Percentiles rank a stretch among this genome's conserved stretches.
phyloP scores from a whole-genome alignment of 2,797 vertebrate genomes.

The Galaxias olidus region DNA sequence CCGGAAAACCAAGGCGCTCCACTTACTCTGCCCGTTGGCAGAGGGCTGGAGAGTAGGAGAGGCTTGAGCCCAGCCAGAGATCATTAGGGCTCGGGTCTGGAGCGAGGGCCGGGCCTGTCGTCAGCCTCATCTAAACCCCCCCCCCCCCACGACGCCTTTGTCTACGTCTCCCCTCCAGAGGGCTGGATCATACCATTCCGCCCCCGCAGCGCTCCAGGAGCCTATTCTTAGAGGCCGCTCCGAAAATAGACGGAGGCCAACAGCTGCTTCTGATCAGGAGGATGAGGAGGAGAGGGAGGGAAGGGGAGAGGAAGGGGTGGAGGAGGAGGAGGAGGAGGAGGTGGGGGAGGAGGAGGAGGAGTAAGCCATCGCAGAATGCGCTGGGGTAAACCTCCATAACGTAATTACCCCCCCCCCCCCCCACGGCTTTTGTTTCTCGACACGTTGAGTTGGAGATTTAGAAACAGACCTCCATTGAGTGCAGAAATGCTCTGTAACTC shows the following conservation, averaged over 20 bases:
- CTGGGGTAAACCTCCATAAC: conserved; percentile 25
- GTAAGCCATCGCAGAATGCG: neutral
- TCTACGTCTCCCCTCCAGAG: neutral
- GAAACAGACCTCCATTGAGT: too few relatives aligned
- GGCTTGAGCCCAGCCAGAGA: conserved; percentile 42
- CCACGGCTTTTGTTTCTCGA: conserved; percentile 12
- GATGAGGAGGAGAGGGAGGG: conserved; percentile 25
- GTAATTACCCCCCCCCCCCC: conserved; percentile 21
- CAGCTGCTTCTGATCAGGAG: conserved; percentile 63
- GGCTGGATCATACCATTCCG: neutral
- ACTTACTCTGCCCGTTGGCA: conserved; percentile 31
- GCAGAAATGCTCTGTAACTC: neutral
- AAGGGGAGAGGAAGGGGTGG: conserved; percentile 25
- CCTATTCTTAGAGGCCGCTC: conserved; percentile 55
- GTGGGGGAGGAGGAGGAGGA: conserved; percentile 10
- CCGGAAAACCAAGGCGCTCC: neutral
- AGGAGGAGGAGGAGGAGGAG: conserved; percentile 32
- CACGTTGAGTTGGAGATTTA: neutral
- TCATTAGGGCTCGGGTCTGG: conserved; percentile 50
- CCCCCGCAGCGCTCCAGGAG: conserved; percentile 21
- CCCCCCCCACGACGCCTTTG: neutral
- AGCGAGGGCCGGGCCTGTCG: conserved; percentile 34
- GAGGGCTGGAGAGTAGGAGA: conserved; percentile 39
- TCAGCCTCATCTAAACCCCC: conserved; percentile 35
- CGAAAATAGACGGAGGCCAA: conserved; percentile 48